Evolutionary conservation across 2,888 invertebrate species (phyloP), one percentile per base, ranked within the genome.

Genomic region (Drosophila borborema): DNA sequence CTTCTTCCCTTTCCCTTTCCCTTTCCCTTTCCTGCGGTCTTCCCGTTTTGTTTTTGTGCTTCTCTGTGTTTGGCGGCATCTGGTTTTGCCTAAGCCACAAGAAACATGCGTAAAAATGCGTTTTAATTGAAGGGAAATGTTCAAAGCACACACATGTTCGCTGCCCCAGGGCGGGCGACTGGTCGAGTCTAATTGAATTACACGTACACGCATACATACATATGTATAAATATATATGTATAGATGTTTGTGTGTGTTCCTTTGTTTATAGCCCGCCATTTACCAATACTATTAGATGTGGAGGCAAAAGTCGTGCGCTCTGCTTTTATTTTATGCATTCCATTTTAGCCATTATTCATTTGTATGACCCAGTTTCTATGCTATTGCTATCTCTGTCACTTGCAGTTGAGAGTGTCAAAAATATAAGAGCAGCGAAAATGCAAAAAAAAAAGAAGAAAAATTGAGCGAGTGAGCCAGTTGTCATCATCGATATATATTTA

Each of bases 81-180:
- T 85, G 90, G 64, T 79, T 75, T 77, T 64, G 72, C 68, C 64
- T 58, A 41, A 38, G 14, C 61, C 64, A 9, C 43, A 56, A 69
- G 46, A 68, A 66, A 68, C 61, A 73, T 89, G 81, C 88, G 73
- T 85, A 79, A 74, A 74, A 79, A 81, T 89, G 84, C 78, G 76
- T 83, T 90, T 86, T 86, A 86, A 86, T 86, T 86, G 74, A 90
- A 86, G 77, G 78, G 76, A 82, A 90, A 90, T 86, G 78, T 82
- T 82, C 73, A 80, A 89, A 88, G 76, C 80, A 76, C 71, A 87
- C 80, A 74, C 71, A 87, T 78, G 72, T 74, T 28, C 55, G 14
- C n/a, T 20, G 65, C 54, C 34, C 18, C 51, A 3, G 5, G n/a
- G 9, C 28, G 31, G 31, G 31, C n/a, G 6, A 31, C 12, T 36